Conservation (phyloP, 2,113 vertebrate genomes). For the Atrichornis clamosus region DNA sequence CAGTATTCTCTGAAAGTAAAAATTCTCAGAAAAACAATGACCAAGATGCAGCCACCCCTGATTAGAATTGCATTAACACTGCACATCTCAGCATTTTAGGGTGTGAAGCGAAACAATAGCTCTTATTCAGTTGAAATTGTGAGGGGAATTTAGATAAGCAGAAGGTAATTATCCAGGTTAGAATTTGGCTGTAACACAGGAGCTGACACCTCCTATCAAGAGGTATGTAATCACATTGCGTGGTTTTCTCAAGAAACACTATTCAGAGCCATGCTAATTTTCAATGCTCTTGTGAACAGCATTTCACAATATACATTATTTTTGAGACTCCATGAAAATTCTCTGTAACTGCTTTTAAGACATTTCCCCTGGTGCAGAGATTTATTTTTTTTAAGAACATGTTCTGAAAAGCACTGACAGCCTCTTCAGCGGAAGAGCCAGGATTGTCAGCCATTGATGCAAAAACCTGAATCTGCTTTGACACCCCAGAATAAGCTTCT, state of each 20-base stretch:
- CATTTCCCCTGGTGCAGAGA: constrained; percentile 36
- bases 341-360: constrained; percentile 56
- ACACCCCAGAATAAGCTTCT: constrained; percentile 73
- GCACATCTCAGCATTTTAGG: neutral
- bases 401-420: constrained; percentile 73
- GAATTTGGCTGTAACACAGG: constrained; percentile 1
- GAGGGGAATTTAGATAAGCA: constrained; percentile 58
- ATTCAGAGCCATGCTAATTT: constrained; percentile 7
- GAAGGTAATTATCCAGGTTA: constrained; percentile 25
- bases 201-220: constrained; percentile 43
- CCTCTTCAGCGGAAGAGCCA: constrained; percentile 62
- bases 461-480: constrained; percentile 74
- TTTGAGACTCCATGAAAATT: constrained; percentile 65
- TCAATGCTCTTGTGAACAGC: constrained; percentile 20
- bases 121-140: constrained; percentile 28
- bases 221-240: neutral
- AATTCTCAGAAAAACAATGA: neutral
- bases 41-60: neutral
- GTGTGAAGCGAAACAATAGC: constrained; percentile 18
- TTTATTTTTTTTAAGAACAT: constrained; percentile 42
- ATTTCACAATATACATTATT: constrained; percentile 44
- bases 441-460: constrained; percentile 70
- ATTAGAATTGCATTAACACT: neutral
- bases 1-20: neutral
- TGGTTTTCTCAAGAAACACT: constrained; percentile 47